These are phyloP conservation scores for Loriculus beryllinus DNA, from an alignment of 2,797 vertebrate species.

Conservation along the genomic window DNA sequence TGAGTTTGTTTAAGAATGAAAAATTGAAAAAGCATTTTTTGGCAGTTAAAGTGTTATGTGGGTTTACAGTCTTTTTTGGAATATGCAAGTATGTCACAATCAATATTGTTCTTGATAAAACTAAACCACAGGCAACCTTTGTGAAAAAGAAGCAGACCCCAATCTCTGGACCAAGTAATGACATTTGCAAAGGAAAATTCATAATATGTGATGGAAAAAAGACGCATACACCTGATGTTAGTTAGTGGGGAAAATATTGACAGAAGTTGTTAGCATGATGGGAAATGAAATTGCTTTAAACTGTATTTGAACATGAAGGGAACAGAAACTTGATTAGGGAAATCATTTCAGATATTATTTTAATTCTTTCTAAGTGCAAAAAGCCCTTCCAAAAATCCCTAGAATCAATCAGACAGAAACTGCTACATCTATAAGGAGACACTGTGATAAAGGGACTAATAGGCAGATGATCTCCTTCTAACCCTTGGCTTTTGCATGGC, in stretches of 20 bases:
- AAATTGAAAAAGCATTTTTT: slow-evolving; percentile 65
- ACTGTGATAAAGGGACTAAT: background rate
- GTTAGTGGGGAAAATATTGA: slow-evolving; percentile 50
- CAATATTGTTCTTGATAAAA: slow-evolving; percentile 67
- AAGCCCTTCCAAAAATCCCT: background rate
- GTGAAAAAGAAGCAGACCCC: slow-evolving; percentile 41
- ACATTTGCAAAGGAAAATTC: slow-evolving; percentile 54
- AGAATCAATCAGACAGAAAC: background rate
- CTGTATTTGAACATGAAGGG: slow-evolving; percentile 46
- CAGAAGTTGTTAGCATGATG: slow-evolving; percentile 57
- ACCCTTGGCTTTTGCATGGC: background rate
- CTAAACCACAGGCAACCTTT: slow-evolving; percentile 47
- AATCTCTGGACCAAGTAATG: slow-evolving; percentile 48
- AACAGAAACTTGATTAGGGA: slow-evolving; percentile 60
- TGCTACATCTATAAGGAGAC: background rate
- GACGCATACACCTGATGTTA: slow-evolving; percentile 54
- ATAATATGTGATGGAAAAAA: slow-evolving; percentile 44
- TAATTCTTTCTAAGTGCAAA: slow-evolving; percentile 36
- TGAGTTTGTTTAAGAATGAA: slow-evolving; percentile 61
- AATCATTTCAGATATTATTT: slow-evolving; percentile 58
- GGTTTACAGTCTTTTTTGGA: slow-evolving; percentile 59
- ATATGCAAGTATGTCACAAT: slow-evolving; percentile 59
- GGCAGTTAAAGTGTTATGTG: slow-evolving; percentile 63
- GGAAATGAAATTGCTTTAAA: slow-evolving; percentile 67
- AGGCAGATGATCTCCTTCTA: background rate